These are phyloP conservation scores for Conus ventricosus DNA, from an alignment of 1,140 invertebrate genomes.

Conservation along the genomic window DNA sequence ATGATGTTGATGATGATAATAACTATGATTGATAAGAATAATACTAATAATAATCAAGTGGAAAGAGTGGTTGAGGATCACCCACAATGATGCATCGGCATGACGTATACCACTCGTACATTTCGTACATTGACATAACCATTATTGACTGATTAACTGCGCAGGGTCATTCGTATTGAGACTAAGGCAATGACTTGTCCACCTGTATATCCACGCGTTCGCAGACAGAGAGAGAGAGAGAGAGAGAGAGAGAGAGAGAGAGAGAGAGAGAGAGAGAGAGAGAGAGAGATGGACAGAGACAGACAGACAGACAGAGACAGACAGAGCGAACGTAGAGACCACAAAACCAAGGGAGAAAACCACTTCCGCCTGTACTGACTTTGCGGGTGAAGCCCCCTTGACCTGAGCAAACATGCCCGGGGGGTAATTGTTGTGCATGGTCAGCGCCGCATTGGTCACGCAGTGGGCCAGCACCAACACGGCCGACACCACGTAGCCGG, in stretches of 20 bases:
- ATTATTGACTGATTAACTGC: too few relatives aligned
- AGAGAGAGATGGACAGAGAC: background rate
- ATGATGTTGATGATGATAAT: conserved; percentile 20
- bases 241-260: too few relatives aligned
- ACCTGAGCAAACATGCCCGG: background rate
- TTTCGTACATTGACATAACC: too few relatives aligned
- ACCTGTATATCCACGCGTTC: too few relatives aligned
- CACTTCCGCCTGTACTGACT: too few relatives aligned
- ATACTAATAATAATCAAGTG: background rate
- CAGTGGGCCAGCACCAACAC: background rate
- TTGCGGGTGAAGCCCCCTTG: background rate
- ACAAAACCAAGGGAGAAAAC: too few relatives aligned
- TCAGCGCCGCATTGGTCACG: background rate
- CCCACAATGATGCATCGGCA: too few relatives aligned
- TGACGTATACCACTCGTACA: too few relatives aligned
- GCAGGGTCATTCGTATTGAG: too few relatives aligned
- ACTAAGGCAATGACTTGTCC: too few relatives aligned
- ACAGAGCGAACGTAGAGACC: background rate
- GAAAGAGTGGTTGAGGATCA: background rate
- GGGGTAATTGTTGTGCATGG: background rate
- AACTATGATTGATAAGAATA: background rate
- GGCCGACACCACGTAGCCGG: background rate
- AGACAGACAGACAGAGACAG: background rate
- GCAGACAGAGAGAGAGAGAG: too few relatives aligned
- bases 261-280: too few relatives aligned